These are phyloP conservation scores for Ormia ochracea DNA, from an alignment of 2,888 invertebrate species.

Conservation along the genomic window DNA sequence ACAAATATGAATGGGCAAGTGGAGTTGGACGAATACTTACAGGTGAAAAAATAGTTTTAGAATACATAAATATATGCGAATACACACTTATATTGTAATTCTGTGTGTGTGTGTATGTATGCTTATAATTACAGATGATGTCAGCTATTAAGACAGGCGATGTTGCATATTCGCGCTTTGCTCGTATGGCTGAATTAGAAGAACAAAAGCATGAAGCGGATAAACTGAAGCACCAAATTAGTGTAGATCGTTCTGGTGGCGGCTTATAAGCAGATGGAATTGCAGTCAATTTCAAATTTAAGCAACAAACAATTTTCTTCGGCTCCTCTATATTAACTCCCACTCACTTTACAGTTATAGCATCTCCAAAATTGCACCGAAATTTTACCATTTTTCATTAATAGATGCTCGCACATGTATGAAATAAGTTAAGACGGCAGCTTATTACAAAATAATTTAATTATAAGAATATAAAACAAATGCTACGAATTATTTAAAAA, in stretches of 20 bases:
- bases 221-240: conserved; percentile 85
- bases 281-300: conserved; percentile 23
- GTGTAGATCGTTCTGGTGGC: conserved; percentile 96
- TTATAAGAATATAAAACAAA: conserved; percentile 49
- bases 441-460: conserved; percentile 42
- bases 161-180: conserved; percentile 96
- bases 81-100: too few relatives aligned
- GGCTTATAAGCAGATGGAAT: conserved; percentile 83
- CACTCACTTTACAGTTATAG: conserved; percentile 10
- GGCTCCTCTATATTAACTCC: not conserved
- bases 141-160: conserved; percentile 98
- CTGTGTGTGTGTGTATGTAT: too few relatives aligned
- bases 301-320: not conserved
- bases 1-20: conserved; percentile 99
- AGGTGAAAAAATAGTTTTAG: conserved; percentile 81
- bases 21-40: conserved; percentile 98
- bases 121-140: conserved; percentile 89
- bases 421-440: conserved; percentile 1
- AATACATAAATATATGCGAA: too few relatives aligned
- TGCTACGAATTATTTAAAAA: conserved; percentile 18
- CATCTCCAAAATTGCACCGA: too few relatives aligned
- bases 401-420: conserved; percentile 32
- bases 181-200: conserved; percentile 94
- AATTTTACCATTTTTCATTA: too few relatives aligned
- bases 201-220: conserved; percentile 89